These are phyloP conservation scores for Podarcis siculus DNA, from an alignment of 2,797 vertebrate genomes.

Conservation along the genomic window DNA sequence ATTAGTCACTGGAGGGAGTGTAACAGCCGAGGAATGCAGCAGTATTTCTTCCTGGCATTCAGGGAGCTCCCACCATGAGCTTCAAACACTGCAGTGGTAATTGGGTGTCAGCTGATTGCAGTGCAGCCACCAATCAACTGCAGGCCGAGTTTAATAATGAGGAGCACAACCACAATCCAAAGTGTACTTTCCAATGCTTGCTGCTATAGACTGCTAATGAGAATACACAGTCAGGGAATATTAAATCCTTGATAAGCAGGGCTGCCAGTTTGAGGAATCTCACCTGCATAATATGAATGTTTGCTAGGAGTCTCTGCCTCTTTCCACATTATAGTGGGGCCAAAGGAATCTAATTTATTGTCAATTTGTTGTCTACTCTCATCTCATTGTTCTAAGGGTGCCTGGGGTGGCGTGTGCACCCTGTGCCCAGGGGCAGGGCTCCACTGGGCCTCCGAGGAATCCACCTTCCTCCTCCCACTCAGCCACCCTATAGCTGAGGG, in stretches of 20 bases:
- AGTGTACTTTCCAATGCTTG: background rate
- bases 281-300: background rate
- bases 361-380: background rate
- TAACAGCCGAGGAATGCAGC: background rate
- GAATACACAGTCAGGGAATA: background rate
- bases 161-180: background rate
- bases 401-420: too few relatives aligned
- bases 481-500: too few relatives aligned
- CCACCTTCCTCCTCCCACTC: too few relatives aligned
- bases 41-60: conserved; percentile 24
- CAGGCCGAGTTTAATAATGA: conserved; percentile 15
- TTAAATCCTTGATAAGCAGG: background rate
- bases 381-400: background rate
- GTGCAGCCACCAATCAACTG: conserved; percentile 26
- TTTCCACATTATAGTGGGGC: background rate
- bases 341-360: background rate
- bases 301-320: background rate
- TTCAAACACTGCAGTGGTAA: conserved; percentile 24
- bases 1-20: background rate
- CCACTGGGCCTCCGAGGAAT: rapidly evolving
- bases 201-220: conserved; percentile 1
- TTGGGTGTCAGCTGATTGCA: conserved; percentile 34
- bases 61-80: background rate
- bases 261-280: background rate
- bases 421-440: too few relatives aligned